Base-by-base conservation (phyloP, 2,797 vertebrate species). In the Mus spretus region DNA sequence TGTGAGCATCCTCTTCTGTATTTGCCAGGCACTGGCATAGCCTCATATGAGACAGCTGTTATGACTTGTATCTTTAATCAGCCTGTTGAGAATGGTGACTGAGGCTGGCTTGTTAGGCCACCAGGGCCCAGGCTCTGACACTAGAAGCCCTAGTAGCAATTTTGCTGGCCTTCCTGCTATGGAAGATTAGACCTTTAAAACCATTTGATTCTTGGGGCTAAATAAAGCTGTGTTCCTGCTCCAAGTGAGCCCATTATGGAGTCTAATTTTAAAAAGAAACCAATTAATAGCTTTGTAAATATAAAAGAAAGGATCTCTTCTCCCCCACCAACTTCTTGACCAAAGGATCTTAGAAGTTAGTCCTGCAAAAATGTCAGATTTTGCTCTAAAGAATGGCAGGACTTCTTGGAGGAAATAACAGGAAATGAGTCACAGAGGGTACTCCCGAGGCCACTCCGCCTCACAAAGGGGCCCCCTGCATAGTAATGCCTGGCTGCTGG, bases 231-330 rank as follows among this genome's bases (percentile, higher is more conserved):
- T 1, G 8, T 86, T 95, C 92, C 93, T 79, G 80, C 96, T 97
- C 94, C 86, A 81, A 37, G 26, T 93, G 96, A 91, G 96, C 77
- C 93, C 90, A 98, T 82, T 97, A 97, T 93, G 96, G 96, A 98
- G 59, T 37, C 96, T 98, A 98, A 98, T 97, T 98, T 97, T 98
- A 97, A 98, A 96, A 98, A 98, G 98, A 87, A 97, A 96, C 95
- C 98, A 97, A 98, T 98, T 98, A 98, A 97, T 97, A 96, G 98
- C 98, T 98, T 98, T 98, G 98, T 98, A 98, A 98, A 98, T 96
- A 98, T 96, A 94, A 97, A 98, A 98, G 97, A 96, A 98, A 98
- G 96, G 96, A 97, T 98, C 96, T 96, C 94, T 86, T 94, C 96
- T 70, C 97, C 97, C 97, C 97, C 83, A 37, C 40, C 75, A 77